These are phyloP conservation scores for Epinephelus fuscoguttatus DNA, from an alignment of 2,113 vertebrate genomes.

Conservation along the genomic window DNA sequence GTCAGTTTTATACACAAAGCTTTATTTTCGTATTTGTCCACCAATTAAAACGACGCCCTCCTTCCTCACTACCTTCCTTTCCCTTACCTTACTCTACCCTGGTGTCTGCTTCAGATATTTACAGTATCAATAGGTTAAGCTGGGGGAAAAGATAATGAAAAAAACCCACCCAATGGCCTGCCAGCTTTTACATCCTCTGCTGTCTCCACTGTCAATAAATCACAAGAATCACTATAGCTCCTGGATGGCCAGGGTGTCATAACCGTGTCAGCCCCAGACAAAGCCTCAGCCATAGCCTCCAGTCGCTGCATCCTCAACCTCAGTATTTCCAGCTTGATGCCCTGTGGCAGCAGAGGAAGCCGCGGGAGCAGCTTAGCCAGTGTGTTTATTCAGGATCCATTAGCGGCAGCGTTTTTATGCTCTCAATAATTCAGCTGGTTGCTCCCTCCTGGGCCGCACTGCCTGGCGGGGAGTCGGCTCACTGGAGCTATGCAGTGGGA, in stretches of 20 bases:
- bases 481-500: slow-evolving; percentile 71
- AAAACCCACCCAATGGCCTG: background rate
- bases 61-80: background rate
- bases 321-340: slow-evolving; percentile 70
- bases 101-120: slow-evolving; percentile 5
- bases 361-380: slow-evolving; percentile 73
- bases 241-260: slow-evolving; percentile 19
- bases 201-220: slow-evolving; percentile 14
- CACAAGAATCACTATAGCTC: slow-evolving; percentile 7
- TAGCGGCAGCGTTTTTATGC: slow-evolving; percentile 82
- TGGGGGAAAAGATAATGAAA: background rate
- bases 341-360: slow-evolving; percentile 71
- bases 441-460: slow-evolving; percentile 76
- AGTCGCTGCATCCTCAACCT: slow-evolving; percentile 59
- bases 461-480: slow-evolving; percentile 75
- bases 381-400: slow-evolving; percentile 86
- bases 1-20: background rate
- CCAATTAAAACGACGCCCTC: background rate
- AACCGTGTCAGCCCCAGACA: slow-evolving; percentile 41
- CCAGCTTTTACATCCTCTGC: slow-evolving; percentile 1
- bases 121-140: background rate
- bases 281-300: slow-evolving; percentile 56
- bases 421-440: slow-evolving; percentile 86
- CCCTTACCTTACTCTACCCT: background rate
- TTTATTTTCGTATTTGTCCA: background rate